Percentiles rank a stretch among this genome's conserved stretches.
Evolutionary conservation across 2,113 vertebrate species (phyloP).

Genomic region (Bothrops jararaca): DNA sequence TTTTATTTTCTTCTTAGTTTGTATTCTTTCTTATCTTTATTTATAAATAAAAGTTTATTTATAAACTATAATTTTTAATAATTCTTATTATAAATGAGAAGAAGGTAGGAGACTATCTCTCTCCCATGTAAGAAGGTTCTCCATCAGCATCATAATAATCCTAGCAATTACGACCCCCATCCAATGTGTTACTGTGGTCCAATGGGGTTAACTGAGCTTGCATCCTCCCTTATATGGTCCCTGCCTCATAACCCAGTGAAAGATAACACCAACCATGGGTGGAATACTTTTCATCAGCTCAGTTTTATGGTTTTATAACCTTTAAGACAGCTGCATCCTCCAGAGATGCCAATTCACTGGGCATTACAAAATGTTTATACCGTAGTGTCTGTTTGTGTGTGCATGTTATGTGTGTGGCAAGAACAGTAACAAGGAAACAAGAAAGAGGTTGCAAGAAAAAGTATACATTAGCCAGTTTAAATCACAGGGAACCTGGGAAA

Average conservation of each 20-base stretch:
- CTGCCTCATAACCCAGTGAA: constrained; percentile 44
- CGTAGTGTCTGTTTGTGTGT: not conserved
- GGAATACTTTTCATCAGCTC: constrained; percentile 40
- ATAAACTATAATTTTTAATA: too few relatives aligned
- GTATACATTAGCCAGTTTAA: not conserved
- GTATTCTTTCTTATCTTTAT: too few relatives aligned
- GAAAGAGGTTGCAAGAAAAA: constrained; percentile 21
- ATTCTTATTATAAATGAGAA: not conserved
- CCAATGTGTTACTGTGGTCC: constrained; percentile 30
- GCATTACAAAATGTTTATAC: not conserved
- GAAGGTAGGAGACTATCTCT: not conserved
- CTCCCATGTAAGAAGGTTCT: constrained; percentile 6
- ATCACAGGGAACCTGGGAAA: not conserved
- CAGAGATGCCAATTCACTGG: constrained; percentile 22
- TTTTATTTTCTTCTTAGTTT: too few relatives aligned
- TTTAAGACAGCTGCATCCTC: not conserved
- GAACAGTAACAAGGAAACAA: not conserved
- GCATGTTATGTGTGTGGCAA: not conserved
- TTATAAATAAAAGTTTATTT: too few relatives aligned
- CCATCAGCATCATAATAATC: not conserved
- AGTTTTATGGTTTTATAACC: constrained; percentile 17
- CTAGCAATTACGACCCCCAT: constrained; percentile 23
- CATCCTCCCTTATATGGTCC: constrained; percentile 21
- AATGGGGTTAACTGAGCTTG: constrained; percentile 52
- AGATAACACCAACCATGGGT: constrained; percentile 24